Conservation (phyloP, 2,113 vertebrate genomes). For the Pachypanchax playfairii region DNA sequence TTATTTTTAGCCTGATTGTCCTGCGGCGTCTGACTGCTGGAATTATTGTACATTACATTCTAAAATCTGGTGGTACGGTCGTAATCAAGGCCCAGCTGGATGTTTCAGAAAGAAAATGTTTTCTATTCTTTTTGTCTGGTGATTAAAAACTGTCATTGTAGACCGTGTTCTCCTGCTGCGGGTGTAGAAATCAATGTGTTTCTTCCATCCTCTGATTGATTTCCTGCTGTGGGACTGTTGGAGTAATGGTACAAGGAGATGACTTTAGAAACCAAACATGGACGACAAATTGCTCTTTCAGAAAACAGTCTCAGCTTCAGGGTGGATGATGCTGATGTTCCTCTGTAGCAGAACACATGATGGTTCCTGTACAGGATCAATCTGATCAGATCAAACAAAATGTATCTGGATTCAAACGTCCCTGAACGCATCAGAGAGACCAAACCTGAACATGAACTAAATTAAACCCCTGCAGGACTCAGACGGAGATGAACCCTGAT, state of each 20-base stretch:
- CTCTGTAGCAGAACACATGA: background rate
- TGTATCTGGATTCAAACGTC: background rate
- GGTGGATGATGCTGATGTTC: background rate
- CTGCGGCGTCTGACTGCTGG: background rate
- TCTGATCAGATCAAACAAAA: background rate
- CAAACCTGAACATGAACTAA: background rate
- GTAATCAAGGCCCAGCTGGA: background rate
- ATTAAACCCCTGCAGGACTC: too few relatives aligned
- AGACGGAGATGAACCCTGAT: too few relatives aligned
- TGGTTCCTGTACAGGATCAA: background rate
- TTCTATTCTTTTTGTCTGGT: background rate
- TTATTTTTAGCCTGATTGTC: too few relatives aligned
- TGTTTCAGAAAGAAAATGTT: background rate
- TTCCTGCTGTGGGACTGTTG: background rate
- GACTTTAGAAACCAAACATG: background rate
- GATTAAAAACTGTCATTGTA: constrained; percentile 1
- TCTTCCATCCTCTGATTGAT: background rate
- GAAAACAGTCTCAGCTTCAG: background rate
- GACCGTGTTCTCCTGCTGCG: background rate
- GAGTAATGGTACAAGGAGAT: background rate
- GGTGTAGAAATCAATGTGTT: background rate
- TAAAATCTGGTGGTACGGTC: fast-evolving
- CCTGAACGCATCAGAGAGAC: too few relatives aligned
- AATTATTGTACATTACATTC: background rate
- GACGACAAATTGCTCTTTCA: background rate